Evolutionary conservation across 1,140 invertebrate species (phyloP).

Genomic region (Aphis craccivora): DNA sequence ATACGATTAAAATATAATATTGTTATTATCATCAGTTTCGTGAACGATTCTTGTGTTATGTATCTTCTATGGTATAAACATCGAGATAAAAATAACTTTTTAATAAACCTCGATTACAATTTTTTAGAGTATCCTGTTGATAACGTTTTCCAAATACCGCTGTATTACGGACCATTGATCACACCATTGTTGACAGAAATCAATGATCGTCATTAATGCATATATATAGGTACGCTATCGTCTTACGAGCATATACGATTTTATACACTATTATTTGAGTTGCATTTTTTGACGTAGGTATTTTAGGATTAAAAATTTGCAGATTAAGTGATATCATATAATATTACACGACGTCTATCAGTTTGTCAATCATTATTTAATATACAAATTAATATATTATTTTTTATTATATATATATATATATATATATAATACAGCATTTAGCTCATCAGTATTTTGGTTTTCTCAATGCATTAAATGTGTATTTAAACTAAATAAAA

Average conservation of each 20-base stretch:
- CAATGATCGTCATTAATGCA: not conserved
- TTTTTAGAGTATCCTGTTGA: not conserved
- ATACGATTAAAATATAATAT: not conserved
- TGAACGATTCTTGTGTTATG: not conserved
- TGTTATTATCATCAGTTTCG: not conserved
- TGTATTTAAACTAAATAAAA: no score
- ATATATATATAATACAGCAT: no score
- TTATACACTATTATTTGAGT: not conserved
- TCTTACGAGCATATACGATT: not conserved
- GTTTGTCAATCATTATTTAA: not conserved
- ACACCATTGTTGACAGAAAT: not conserved
- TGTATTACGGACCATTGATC: not conserved
- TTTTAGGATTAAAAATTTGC: not conserved
- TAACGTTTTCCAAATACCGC: not conserved
- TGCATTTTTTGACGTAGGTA: not conserved
- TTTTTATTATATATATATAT: no score
- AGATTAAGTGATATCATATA: not conserved
- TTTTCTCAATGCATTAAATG: not conserved
- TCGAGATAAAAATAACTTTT: conserved; percentile 1
- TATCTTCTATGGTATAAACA: not conserved
- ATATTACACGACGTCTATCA: not conserved
- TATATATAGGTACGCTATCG: not conserved
- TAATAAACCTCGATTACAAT: not conserved
- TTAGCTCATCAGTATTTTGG: no score
- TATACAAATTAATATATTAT: no score